These are phyloP conservation scores for Sminthopsis crassicaudata DNA, from an alignment of 2,113 vertebrate species.

Conservation along the genomic window DNA sequence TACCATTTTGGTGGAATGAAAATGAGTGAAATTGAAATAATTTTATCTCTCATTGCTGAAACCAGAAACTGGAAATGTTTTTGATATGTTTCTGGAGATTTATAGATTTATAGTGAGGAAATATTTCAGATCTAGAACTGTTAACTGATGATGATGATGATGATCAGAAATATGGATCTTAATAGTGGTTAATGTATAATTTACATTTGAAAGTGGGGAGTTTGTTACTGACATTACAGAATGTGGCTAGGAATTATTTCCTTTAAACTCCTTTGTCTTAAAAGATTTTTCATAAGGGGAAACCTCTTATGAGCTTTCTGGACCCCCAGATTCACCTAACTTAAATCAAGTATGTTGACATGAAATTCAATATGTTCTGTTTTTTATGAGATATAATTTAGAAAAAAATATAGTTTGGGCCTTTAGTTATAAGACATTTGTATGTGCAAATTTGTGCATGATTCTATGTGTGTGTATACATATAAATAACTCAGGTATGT, in stretches of 20 bases:
- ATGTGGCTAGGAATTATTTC: slow-evolving; percentile 31
- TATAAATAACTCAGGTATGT: background rate
- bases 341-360: background rate
- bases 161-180: slow-evolving; percentile 56
- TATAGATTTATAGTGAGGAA: slow-evolving; percentile 73
- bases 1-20: slow-evolving; percentile 80
- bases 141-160: slow-evolving; percentile 64
- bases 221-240: slow-evolving; percentile 61
- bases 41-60: slow-evolving; percentile 79
- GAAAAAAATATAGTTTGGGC: background rate
- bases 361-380: background rate
- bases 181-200: slow-evolving; percentile 60
- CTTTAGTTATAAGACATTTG: background rate
- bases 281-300: slow-evolving; percentile 47
- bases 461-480: background rate
- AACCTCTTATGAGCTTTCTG: slow-evolving; percentile 10
- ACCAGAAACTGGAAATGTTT: slow-evolving; percentile 79
- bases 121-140: slow-evolving; percentile 48
- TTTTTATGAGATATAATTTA: background rate
- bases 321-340: background rate
- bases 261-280: slow-evolving; percentile 40
- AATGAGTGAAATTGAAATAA: slow-evolving; percentile 83
- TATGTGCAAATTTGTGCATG: background rate
- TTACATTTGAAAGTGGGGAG: slow-evolving; percentile 63
- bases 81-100: slow-evolving; percentile 76